Base-by-base conservation (phyloP, 2,888 invertebrate genomes). In the Athripsodes cinereus region DNA sequence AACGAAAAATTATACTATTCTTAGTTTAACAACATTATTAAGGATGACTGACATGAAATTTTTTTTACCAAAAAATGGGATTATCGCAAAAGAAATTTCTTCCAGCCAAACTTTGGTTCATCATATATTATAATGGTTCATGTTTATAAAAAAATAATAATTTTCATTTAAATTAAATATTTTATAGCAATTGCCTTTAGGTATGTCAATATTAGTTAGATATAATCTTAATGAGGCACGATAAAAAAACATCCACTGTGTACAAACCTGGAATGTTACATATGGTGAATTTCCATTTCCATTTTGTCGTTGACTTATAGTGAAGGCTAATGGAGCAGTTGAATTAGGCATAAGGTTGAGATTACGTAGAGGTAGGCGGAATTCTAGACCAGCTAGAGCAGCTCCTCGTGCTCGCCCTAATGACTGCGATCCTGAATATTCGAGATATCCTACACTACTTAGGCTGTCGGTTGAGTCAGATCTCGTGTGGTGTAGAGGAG, bases 401-500 rank as follows among this genome's bases (percentile, higher is more conserved):
- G 56, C 56, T 11, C 56, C 56, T 34, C 56, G n/a, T n/a, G 56
- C 52, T 13, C 57, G 52, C 20, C 57, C 57, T 16, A 57, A 51
- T 2, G 57, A 57, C 46, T 52, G 57, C 26, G 44, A 22, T 16
- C 59, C 61, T 5, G 54, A 51, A 19, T 47, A 22, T n/a, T 6
- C 50, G 11, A 50, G 26, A 16, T 10, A 50, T 3, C 6, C 47
- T 6, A 20, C 21, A 10, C 10, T 20, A 13, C 26, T 21, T 5
- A 26, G 50, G 6, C n/a, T 16, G 26, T 16, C 26, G 2, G 26
- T 8, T 10, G 22, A 50, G 19, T 54, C 59, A 16, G 51, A 52
- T 74, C 70, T 8, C 74, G 73, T 58, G 75, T 70, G 64, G 64
- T 74, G 74, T 1, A 75, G 71, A 64, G 76, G 71, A 1, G 75